A percentile compares a stretch with the other conserved stretches of the same genome.
Conservation (phyloP, 37 sponge, comb jelly and placozoan genomes). For the Mnemiopsis leidyi region DNA sequence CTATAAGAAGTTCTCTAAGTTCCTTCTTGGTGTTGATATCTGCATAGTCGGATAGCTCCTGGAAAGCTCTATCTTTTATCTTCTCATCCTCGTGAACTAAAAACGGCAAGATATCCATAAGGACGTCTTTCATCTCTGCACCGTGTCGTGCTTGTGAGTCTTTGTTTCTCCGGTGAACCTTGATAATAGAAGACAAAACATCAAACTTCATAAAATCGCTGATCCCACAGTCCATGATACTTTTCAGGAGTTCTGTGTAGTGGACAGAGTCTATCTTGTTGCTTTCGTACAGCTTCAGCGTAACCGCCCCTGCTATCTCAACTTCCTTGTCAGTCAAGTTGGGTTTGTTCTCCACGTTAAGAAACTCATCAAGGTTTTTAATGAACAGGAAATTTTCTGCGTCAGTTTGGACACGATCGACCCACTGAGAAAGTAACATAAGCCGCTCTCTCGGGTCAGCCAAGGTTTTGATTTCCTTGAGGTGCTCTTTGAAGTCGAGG, state of each 20-base stretch:
- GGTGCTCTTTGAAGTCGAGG: not conserved
- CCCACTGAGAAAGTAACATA: not conserved
- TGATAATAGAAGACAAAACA: not conserved
- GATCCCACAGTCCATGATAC: not conserved
- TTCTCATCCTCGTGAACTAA: slow-evolving; percentile 42
- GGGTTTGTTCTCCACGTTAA: not conserved
- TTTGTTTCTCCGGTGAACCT: not conserved
- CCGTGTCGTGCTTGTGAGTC: not conserved
- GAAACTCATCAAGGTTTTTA: not conserved
- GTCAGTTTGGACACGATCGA: not conserved
- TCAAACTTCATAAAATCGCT: not conserved
- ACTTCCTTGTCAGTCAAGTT: not conserved
- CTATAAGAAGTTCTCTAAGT: slow-evolving; percentile 21
- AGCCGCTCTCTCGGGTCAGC: not conserved
- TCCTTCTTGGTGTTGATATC: slow-evolving; percentile 35
- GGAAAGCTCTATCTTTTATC: slow-evolving; percentile 18
- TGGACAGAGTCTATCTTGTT: not conserved
- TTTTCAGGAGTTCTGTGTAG: slow-evolving; percentile 21
- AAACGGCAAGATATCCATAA: slow-evolving; percentile 56
- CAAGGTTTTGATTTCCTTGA: not conserved
- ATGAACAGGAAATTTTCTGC: not conserved
- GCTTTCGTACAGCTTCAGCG: not conserved
- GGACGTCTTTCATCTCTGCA: not conserved
- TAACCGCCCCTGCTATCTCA: not conserved
- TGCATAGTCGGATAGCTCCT: slow-evolving; percentile 10